Percentiles rank a stretch among this genome's conserved stretches.
phyloP scores from a whole-genome alignment of 64 coral and sea anemone species.

The Montipora cactus region DNA sequence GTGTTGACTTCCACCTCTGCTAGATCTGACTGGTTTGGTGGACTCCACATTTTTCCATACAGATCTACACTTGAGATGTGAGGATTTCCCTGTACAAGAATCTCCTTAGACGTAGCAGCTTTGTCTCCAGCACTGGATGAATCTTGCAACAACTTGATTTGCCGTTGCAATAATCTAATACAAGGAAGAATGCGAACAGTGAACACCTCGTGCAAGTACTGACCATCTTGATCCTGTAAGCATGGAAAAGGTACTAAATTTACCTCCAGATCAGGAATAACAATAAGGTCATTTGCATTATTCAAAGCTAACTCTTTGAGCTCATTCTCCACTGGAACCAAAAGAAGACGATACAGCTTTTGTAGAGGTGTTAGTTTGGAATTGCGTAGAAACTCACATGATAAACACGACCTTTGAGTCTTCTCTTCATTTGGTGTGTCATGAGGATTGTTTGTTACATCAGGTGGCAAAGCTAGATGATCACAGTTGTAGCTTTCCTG shows the following conservation, averaged over 20 bases:
- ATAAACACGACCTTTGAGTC: constrained; percentile 38
- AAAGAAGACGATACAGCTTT: constrained; percentile 43
- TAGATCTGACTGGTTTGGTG: constrained; percentile 55
- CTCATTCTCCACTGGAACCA: constrained; percentile 49
- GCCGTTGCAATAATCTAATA: constrained; percentile 46
- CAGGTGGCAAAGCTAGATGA: constrained; percentile 77
- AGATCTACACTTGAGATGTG: constrained; percentile 70
- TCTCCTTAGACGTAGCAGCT: constrained; percentile 6
- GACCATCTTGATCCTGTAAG: constrained; percentile 63
- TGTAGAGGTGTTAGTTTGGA: constrained; percentile 54
- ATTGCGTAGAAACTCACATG: constrained; percentile 7
- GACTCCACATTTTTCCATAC: constrained; percentile 66
- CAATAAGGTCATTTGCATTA: constrained; percentile 43
- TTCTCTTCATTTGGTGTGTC: not conserved
- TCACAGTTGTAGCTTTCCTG: constrained; percentile 72
- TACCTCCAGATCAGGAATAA: constrained; percentile 73
- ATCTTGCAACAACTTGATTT: not conserved
- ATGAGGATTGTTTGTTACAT: not conserved
- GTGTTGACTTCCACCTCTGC: constrained; percentile 80
- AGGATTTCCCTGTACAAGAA: constrained; percentile 84
- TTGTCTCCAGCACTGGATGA: not conserved
- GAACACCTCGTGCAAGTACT: constrained; percentile 58
- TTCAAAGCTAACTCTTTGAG: constrained; percentile 42
- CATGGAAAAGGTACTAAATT: constrained; percentile 77
- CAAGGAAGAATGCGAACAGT: constrained; percentile 73